Evolutionary conservation across 1,140 invertebrate genomes (phyloP).

Genomic region (Eupristina koningsbergeri): DNA sequence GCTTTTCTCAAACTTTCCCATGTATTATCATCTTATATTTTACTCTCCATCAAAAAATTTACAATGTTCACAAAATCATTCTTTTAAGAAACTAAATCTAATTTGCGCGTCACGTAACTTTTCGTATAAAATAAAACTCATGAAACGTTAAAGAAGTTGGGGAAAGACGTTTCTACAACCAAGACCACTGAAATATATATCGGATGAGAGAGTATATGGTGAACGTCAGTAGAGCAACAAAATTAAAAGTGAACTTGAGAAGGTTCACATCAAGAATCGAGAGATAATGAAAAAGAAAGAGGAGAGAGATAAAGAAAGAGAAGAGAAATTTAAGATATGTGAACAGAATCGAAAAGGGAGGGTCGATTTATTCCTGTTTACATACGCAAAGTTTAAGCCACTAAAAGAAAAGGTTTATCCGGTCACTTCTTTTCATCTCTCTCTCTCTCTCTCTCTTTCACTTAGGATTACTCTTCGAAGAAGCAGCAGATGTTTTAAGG

Average conservation of each 20-base stretch:
- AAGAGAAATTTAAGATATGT: not conserved
- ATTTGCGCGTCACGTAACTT: not conserved
- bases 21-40: too few species aligned
- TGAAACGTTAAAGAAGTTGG: not conserved
- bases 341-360: conserved; percentile 6
- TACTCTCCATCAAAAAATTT: not conserved
- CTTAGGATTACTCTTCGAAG: too few species aligned
- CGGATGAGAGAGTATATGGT: not conserved
- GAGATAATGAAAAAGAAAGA: not conserved
- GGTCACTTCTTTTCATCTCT: not conserved
- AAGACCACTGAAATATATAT: not conserved
- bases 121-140: not conserved
- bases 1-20: not conserved
- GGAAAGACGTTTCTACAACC: not conserved
- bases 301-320: not conserved
- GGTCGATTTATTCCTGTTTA: not conserved
- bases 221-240: not conserved
- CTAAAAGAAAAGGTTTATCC: not conserved
- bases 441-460: not conserved
- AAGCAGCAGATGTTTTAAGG: conserved; percentile 30
- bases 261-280: not conserved
- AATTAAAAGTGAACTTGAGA: not conserved
- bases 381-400: conserved; percentile 27
- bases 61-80: not conserved
- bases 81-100: not conserved